phyloP scores from a whole-genome alignment of 1,140 invertebrate genomes.

The Periplaneta americana region DNA sequence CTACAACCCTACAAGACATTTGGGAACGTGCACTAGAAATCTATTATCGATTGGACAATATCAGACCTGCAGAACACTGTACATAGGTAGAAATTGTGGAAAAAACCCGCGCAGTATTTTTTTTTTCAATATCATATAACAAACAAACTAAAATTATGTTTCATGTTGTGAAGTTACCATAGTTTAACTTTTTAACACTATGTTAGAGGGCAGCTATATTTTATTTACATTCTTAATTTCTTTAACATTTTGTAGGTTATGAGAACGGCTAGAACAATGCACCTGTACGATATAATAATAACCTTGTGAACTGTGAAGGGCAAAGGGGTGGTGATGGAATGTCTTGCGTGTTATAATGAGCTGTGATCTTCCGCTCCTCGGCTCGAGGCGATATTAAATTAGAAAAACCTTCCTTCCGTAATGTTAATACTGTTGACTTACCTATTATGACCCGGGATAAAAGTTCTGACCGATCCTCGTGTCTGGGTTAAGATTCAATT shows the following conservation, averaged over 20 bases:
- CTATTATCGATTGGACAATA: no score
- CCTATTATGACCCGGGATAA: not conserved
- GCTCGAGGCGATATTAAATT: not conserved
- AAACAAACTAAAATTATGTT: no score
- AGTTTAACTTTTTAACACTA: no score
- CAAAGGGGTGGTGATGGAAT: not conserved
- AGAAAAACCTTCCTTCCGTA: not conserved
- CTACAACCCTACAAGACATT: no score
- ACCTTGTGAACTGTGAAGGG: not conserved
- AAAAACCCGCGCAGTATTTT: no score
- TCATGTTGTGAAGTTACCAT: no score
- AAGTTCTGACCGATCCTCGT: no score
- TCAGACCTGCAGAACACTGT: no score
- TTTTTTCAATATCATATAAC: no score
- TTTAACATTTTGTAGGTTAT: not conserved
- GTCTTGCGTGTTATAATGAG: not conserved
- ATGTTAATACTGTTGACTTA: not conserved
- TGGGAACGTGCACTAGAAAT: no score
- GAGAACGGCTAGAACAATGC: not conserved
- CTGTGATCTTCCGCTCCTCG: not conserved
- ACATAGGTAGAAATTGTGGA: no score
- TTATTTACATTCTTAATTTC: not conserved
- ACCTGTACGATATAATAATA: not conserved
- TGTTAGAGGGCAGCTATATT: not conserved
- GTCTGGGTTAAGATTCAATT: no score